phyloP scores from a whole-genome alignment of 2,113 vertebrate species.

The Irena cyanogastra region DNA sequence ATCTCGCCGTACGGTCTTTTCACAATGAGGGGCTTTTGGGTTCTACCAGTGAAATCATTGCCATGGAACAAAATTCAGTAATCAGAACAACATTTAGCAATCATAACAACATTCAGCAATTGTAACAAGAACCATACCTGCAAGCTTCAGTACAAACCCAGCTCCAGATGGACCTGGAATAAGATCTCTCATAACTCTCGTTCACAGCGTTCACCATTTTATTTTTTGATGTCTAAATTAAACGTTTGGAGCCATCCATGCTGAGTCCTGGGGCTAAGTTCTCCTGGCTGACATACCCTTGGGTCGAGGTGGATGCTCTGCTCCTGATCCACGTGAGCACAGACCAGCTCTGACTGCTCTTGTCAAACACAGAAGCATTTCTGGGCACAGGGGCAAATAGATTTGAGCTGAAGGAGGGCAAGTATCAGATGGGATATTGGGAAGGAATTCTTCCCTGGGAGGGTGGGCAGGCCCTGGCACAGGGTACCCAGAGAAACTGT shows the following conservation, averaged over 20 bases:
- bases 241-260: neutral
- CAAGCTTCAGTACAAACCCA: neutral
- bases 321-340: neutral
- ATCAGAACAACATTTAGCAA: neutral
- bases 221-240: neutral
- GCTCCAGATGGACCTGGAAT: neutral
- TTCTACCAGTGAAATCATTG: neutral
- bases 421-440: neutral
- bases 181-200: neutral
- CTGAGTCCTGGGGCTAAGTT: neutral
- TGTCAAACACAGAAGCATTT: neutral
- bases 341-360: neutral
- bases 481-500: neutral
- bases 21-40: neutral
- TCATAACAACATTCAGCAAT: neutral
- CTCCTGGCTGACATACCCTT: neutral
- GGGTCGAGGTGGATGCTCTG: fast-evolving
- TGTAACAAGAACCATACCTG: neutral
- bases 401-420: neutral
- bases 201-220: neutral
- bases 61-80: neutral
- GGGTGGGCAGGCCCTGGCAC: neutral
- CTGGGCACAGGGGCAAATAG: neutral
- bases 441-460: fast-evolving
- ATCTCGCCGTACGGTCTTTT: neutral